Percentiles rank a stretch among this genome's conserved stretches.
Evolutionary conservation across 2,113 vertebrate species (phyloP).

Genomic region (Mesoclemmys tuberculata): DNA sequence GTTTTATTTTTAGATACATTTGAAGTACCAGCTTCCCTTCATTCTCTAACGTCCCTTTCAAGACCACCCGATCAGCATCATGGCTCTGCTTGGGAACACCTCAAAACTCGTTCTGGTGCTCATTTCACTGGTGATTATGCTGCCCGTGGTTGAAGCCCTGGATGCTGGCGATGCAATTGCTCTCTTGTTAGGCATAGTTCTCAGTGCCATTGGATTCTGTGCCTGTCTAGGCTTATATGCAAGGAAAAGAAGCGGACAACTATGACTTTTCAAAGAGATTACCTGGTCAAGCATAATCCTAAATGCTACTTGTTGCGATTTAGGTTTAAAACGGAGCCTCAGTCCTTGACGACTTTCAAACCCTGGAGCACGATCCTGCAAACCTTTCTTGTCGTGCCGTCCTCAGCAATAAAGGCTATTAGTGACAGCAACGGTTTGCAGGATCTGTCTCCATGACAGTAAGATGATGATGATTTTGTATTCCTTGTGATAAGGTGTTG

Average conservation of each 20-base stretch:
- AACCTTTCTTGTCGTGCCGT: conserved; percentile 13
- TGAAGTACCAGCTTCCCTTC: not conserved
- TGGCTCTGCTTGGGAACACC: conserved; percentile 73
- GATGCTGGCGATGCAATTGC: conserved; percentile 89
- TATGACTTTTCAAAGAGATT: conserved; percentile 72
- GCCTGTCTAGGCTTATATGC: conserved; percentile 92
- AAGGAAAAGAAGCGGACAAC: conserved; percentile 84
- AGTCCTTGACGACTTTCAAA: not conserved
- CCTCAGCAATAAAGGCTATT: not conserved
- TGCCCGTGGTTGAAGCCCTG: conserved; percentile 86
- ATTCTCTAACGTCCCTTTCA: not conserved
- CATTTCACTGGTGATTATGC: conserved; percentile 72
- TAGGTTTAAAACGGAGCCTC: conserved; percentile 19
- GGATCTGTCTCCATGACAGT: not conserved
- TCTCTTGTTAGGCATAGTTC: conserved; percentile 82
- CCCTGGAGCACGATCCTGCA: not conserved
- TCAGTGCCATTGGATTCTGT: conserved; percentile 87
- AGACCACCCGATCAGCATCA: conserved; percentile 69
- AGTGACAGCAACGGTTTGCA: conserved; percentile 1
- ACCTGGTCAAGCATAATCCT: not conserved
- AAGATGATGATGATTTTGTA: conserved; percentile 17
- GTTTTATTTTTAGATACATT: conserved; percentile 14
- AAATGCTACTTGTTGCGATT: not conserved
- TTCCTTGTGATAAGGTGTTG: conserved; percentile 28
- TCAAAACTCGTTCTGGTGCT: conserved; percentile 51